Conservation (phyloP, 1,140 invertebrate species). For the Colletes latitarsis region DNA sequence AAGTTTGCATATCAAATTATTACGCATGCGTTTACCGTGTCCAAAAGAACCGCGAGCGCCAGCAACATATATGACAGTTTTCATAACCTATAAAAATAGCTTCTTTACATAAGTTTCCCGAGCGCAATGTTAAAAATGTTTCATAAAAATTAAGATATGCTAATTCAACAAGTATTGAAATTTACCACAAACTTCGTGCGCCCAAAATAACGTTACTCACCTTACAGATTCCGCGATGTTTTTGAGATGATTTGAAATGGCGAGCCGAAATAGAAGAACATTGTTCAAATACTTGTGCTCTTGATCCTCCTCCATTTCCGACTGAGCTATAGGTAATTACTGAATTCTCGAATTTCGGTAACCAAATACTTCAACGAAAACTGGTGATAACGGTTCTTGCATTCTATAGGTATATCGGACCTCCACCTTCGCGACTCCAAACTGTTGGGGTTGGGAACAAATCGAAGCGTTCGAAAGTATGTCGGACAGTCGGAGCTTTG, state of each 20-base stretch:
- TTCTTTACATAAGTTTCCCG: too few relatives aligned
- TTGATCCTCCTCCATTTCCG: constrained; percentile 36
- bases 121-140: neutral
- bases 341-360: constrained; percentile 8
- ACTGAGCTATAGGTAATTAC: neutral
- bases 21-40: constrained; percentile 9
- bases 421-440: constrained; percentile 11
- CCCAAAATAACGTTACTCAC: constrained; percentile 49
- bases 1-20: neutral
- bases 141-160: neutral
- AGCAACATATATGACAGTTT: neutral
- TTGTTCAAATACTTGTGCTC: constrained; percentile 49
- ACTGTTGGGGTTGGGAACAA: constrained; percentile 23
- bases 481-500: neutral
- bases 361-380: constrained; percentile 33
- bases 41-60: constrained; percentile 10
- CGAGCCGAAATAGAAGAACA: constrained; percentile 60
- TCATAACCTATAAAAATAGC: constrained; percentile 18
- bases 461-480: constrained; percentile 36
- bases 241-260: constrained; percentile 59
- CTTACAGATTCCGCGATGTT: constrained; percentile 69
- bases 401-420: neutral
- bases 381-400: constrained; percentile 52
- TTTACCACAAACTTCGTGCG: too few relatives aligned
- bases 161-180: too few relatives aligned